phyloP scores from a whole-genome alignment of 1,140 invertebrate species.

The Procambarus clarkii region DNA sequence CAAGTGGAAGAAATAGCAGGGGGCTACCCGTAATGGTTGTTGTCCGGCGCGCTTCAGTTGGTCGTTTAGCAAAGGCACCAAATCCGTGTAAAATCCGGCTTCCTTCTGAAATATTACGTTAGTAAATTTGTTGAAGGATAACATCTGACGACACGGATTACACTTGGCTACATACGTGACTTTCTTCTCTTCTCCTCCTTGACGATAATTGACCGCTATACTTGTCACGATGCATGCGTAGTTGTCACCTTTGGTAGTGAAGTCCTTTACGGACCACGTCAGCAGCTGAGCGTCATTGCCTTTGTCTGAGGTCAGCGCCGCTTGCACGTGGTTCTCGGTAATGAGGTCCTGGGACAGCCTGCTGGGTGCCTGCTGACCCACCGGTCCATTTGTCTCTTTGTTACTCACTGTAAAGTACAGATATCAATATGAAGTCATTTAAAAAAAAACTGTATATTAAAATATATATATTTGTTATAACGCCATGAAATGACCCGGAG shows the following conservation, averaged over 20 bases:
- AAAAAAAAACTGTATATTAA: no score
- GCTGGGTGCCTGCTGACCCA: not conserved
- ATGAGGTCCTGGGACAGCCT: no score
- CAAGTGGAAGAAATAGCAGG: not conserved
- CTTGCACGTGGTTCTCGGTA: not conserved
- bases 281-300: not conserved
- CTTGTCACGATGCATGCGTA: slow-evolving; percentile 57
- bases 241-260: slow-evolving; percentile 58
- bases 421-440: no score
- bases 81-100: slow-evolving; percentile 17
- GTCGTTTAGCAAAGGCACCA: slow-evolving; percentile 25
- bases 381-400: not conserved
- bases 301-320: slow-evolving; percentile 1
- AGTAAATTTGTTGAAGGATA: not conserved
- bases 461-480: no score
- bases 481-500: no score
- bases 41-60: slow-evolving; percentile 10
- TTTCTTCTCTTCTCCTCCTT: slow-evolving; percentile 11
- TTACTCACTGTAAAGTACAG: no score
- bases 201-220: slow-evolving; percentile 10
- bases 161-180: slow-evolving; percentile 41
- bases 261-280: slow-evolving; percentile 31
- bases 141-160: slow-evolving; percentile 2
- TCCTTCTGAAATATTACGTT: slow-evolving; percentile 34
- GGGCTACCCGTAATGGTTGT: slow-evolving; percentile 11